These are phyloP conservation scores for Mallotus villosus DNA, from an alignment of 2,797 vertebrate genomes.

Conservation along the genomic window DNA sequence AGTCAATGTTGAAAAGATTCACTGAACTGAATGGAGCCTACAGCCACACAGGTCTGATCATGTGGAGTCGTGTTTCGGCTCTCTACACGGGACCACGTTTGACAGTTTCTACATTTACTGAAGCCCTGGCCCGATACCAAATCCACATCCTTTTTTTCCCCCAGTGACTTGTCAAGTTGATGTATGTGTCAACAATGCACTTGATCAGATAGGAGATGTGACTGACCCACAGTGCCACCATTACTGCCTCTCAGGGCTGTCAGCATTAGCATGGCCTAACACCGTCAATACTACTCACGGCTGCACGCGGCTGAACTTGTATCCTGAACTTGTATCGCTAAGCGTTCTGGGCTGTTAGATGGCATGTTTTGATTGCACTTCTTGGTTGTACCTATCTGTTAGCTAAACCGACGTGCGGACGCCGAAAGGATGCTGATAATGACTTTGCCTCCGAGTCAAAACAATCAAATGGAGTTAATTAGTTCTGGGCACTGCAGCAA, in stretches of 20 bases:
- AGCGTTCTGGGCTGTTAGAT: no score
- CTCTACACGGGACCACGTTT: slow-evolving; percentile 30
- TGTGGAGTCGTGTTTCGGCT: slow-evolving; percentile 15
- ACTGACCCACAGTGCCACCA: background rate
- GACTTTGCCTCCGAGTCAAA: slow-evolving; percentile 59
- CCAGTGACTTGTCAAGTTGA: slow-evolving; percentile 1
- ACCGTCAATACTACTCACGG: no score
- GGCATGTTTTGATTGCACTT: no score
- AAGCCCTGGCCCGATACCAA: background rate
- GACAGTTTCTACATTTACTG: slow-evolving; percentile 12
- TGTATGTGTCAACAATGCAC: slow-evolving; percentile 15
- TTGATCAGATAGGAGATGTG: background rate
- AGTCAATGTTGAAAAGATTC: slow-evolving; percentile 47
- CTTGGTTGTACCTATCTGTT: slow-evolving; percentile 34
- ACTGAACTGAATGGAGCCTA: slow-evolving; percentile 29
- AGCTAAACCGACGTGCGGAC: slow-evolving; percentile 17
- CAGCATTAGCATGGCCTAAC: no score
- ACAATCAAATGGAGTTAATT: slow-evolving; percentile 67
- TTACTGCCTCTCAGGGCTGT: background rate
- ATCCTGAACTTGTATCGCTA: no score
- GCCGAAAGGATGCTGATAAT: slow-evolving; percentile 49
- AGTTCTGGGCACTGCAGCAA: slow-evolving; percentile 52
- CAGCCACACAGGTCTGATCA: background rate
- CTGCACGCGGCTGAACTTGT: no score
- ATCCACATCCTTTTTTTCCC: background rate